phyloP scores from a whole-genome alignment of 2,888 invertebrate genomes.

The Sialis lutaria region DNA sequence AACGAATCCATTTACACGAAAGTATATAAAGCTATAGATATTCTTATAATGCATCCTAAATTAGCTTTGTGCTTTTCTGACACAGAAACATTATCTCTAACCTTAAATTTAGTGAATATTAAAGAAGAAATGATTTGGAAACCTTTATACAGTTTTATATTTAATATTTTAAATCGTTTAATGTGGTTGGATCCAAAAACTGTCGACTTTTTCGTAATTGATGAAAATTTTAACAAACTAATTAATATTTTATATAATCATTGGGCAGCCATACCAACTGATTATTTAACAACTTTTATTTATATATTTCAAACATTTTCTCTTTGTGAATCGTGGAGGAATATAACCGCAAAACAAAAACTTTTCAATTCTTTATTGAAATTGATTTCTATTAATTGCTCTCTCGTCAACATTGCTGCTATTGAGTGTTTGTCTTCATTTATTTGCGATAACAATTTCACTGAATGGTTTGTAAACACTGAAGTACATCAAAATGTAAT shows the following conservation, averaged over 20 bases:
- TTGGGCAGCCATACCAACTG: not conserved
- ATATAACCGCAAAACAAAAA: not conserved
- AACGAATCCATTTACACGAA: not conserved
- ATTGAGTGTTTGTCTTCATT: not conserved
- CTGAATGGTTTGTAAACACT: slow-evolving; percentile 1
- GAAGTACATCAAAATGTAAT: not conserved
- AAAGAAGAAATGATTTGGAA: not conserved
- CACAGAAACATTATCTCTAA: too few species aligned
- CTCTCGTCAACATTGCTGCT: not conserved
- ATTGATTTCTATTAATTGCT: not conserved
- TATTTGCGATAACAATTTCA: not conserved
- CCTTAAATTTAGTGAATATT: too few species aligned
- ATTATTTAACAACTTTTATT: not conserved
- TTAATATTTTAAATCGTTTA: slow-evolving; percentile 1
- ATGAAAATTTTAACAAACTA: not conserved
- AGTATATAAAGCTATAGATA: not conserved
- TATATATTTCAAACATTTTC: not conserved
- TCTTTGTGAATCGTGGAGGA: not conserved
- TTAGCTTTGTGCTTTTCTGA: not conserved
- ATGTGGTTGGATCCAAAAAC: not conserved
- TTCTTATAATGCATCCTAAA: not conserved
- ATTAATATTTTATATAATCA: not conserved
- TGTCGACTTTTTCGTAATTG: not conserved
- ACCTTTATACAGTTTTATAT: not conserved
- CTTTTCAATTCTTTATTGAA: not conserved